phyloP scores from a whole-genome alignment of 2,797 vertebrate species.

The Helostoma temminkii region DNA sequence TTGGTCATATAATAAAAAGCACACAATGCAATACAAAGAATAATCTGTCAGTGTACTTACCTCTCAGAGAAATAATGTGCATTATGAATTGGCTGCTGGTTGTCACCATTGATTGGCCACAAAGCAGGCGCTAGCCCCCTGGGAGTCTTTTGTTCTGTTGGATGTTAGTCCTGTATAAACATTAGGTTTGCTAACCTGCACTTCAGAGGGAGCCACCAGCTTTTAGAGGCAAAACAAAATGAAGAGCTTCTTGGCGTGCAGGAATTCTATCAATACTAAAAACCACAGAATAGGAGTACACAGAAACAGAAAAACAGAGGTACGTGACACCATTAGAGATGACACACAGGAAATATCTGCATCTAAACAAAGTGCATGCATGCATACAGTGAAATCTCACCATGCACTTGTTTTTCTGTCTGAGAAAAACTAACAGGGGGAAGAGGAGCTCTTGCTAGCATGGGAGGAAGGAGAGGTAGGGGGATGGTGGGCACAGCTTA shows the following conservation, averaged over 20 bases:
- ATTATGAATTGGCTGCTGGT: slow-evolving; percentile 38
- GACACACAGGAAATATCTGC: slow-evolving; percentile 9
- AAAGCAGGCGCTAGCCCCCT: slow-evolving; percentile 35
- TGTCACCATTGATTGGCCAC: slow-evolving; percentile 46
- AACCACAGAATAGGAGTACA: background rate
- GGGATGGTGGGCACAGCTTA: slow-evolving; percentile 48
- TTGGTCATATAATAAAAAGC: slow-evolving; percentile 2
- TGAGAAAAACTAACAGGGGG: slow-evolving; percentile 34
- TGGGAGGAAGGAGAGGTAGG: slow-evolving; percentile 28
- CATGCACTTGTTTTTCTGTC: slow-evolving; percentile 14
- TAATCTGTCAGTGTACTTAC: background rate
- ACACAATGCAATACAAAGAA: slow-evolving; percentile 16
- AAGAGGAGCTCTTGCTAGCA: slow-evolving; percentile 42
- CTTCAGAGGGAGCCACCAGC: slow-evolving; percentile 47
- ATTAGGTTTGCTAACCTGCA: slow-evolving; percentile 59
- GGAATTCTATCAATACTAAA: slow-evolving; percentile 17
- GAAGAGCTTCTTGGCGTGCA: slow-evolving; percentile 23
- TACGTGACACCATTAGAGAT: background rate
- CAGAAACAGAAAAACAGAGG: background rate
- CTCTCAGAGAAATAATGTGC: slow-evolving; percentile 15
- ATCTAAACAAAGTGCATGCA: slow-evolving; percentile 7
- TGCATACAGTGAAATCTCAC: background rate
- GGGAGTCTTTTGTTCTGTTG: slow-evolving; percentile 54
- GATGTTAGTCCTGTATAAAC: slow-evolving; percentile 56
- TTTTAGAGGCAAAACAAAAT: slow-evolving; percentile 46